Conservation (phyloP, 2,888 invertebrate genomes). For the Ecliptopera silaceata region DNA sequence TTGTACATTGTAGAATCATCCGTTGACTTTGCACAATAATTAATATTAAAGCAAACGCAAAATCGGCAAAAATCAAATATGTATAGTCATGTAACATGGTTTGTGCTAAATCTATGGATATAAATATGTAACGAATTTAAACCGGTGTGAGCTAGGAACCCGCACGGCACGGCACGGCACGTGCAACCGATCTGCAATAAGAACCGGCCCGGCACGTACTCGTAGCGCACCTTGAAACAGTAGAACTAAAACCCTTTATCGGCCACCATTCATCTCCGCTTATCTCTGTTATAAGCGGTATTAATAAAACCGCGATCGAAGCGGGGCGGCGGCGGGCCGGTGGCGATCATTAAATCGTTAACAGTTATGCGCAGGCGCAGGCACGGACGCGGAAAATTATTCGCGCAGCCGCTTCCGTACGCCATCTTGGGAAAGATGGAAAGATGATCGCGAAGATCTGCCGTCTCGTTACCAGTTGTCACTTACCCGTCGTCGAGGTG, state of each 20-base stretch:
- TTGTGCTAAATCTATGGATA: neutral
- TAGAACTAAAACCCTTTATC: slow-evolving; percentile 20
- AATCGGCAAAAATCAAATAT: neutral
- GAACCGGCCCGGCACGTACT: slow-evolving; percentile 19
- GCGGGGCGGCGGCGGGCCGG: slow-evolving; percentile 32
- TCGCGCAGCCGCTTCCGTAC: slow-evolving; percentile 64
- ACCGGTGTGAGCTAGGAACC: slow-evolving; percentile 13
- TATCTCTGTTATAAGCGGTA: slow-evolving; percentile 25
- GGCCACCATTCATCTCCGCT: slow-evolving; percentile 23
- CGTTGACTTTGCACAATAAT: no score
- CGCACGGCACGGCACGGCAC: slow-evolving; percentile 9
- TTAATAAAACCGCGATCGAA: slow-evolving; percentile 28
- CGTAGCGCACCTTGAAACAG: slow-evolving; percentile 13
- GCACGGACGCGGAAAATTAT: slow-evolving; percentile 79
- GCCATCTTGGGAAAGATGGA: slow-evolving; percentile 34
- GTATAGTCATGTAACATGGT: neutral
- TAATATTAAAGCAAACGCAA: no score
- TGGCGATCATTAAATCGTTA: slow-evolving; percentile 64
- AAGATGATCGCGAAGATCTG: slow-evolving; percentile 25
- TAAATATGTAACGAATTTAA: slow-evolving; percentile 4
- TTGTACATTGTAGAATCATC: no score
- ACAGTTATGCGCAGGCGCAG: slow-evolving; percentile 66
- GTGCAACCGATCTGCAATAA: slow-evolving; percentile 10
- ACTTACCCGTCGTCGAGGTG: slow-evolving; percentile 16
- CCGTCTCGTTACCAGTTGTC: slow-evolving; percentile 25